Percentiles rank a stretch among this genome's conserved stretches.
Conservation (phyloP, 2,797 vertebrate species). For the Rhyacichthys aspro region DNA sequence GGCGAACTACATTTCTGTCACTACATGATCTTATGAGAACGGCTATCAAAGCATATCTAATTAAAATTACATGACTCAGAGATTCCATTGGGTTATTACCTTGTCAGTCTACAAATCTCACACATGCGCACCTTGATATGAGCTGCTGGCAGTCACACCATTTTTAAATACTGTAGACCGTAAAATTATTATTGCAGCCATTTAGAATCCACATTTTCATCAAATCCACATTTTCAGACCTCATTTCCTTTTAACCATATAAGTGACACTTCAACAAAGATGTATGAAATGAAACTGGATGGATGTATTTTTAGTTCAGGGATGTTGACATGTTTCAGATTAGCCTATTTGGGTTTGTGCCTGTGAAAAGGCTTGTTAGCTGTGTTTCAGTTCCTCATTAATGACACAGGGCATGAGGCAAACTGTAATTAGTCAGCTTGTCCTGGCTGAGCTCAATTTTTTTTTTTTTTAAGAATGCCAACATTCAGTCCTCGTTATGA, state of each 20-base stretch:
- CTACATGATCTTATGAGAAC: no score
- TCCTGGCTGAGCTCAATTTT: constrained; percentile 47
- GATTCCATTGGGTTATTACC: no score
- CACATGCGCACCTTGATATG: no score
- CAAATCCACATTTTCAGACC: constrained; percentile 17
- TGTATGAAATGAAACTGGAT: constrained; percentile 32
- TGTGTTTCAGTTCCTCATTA: constrained; percentile 48
- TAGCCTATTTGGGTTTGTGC: constrained; percentile 26
- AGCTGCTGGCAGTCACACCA: no score
- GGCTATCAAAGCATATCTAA: no score
- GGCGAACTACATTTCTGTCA: no score
- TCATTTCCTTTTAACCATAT: constrained; percentile 16
- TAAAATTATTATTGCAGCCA: constrained; percentile 22
- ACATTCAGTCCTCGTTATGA: constrained; percentile 12
- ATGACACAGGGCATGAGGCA: constrained; percentile 29
- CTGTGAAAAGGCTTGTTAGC: constrained; percentile 52
- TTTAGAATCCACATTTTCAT: constrained; percentile 9
- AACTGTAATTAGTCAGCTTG: constrained; percentile 51
- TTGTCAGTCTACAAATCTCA: no score
- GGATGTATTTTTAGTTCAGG: constrained; percentile 26
- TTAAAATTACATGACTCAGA: no score
- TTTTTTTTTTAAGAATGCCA: constrained; percentile 43
- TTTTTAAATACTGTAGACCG: no score
- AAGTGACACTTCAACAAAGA: constrained; percentile 34
- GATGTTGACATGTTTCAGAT: constrained; percentile 42